Percentiles rank a stretch among this genome's conserved stretches.
phyloP scores from a whole-genome alignment of 2,113 vertebrate genomes.

The Hystrix cristata region DNA sequence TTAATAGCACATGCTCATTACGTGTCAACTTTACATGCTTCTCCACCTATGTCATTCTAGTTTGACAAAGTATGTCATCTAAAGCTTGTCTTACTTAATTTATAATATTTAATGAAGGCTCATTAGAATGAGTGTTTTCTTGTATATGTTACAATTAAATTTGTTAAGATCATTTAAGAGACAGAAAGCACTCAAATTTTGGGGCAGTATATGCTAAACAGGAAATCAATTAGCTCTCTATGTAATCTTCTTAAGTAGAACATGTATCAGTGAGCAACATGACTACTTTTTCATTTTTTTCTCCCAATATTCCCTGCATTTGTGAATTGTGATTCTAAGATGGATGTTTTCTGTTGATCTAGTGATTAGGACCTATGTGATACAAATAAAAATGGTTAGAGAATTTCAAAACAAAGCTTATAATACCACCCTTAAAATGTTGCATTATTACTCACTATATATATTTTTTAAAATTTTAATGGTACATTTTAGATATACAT shows the following conservation, averaged over 20 bases:
- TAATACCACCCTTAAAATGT: conserved; percentile 24
- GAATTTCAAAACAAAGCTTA: conserved; percentile 40
- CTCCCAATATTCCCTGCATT: not conserved
- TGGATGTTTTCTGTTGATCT: not conserved
- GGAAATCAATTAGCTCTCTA: not conserved
- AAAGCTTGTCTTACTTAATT: conserved; percentile 10
- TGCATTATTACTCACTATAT: not conserved
- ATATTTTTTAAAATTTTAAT: not conserved
- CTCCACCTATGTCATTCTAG: not conserved
- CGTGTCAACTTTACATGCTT: not conserved
- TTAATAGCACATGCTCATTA: not conserved
- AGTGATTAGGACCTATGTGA: not conserved
- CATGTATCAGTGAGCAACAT: not conserved
- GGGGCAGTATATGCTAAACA: not conserved
- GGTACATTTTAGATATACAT: no score
- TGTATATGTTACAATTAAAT: not conserved
- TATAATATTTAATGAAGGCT: not conserved
- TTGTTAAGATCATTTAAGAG: conserved; percentile 28
- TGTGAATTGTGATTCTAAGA: conserved; percentile 24
- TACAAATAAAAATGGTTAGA: not conserved
- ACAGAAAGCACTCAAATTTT: conserved; percentile 43
- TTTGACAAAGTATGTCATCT: not conserved
- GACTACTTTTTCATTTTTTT: not conserved
- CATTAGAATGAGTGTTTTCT: conserved; percentile 51
- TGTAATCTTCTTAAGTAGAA: conserved; percentile 6